Conservation (phyloP, 92 coral and sea anemone species). For the Porites lobata region DNA sequence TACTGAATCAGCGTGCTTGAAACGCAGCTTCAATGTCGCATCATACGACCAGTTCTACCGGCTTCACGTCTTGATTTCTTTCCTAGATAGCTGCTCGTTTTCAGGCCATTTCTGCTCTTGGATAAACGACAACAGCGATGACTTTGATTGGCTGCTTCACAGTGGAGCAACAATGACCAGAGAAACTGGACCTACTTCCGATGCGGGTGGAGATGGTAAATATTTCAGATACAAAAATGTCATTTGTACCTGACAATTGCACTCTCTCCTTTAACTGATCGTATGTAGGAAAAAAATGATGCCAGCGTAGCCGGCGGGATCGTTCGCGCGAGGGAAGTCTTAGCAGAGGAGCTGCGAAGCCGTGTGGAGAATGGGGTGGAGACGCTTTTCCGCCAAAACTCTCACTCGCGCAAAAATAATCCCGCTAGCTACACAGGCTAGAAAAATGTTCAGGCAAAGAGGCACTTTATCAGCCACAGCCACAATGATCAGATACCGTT, state of each 20-base stretch:
- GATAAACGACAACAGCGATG: conserved; percentile 76
- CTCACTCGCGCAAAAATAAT: too few relatives aligned
- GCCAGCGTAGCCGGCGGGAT: too few relatives aligned
- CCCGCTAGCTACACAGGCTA: too few relatives aligned
- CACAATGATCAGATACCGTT: too few relatives aligned
- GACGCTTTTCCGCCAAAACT: too few relatives aligned
- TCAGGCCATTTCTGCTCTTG: conserved; percentile 75
- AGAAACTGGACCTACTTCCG: conserved; percentile 75
- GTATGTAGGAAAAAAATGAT: too few relatives aligned
- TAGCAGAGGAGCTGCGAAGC: too few relatives aligned
- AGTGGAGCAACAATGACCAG: conserved; percentile 68
- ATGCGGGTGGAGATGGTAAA: conserved; percentile 83
- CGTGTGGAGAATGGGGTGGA: too few relatives aligned
- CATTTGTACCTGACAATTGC: background rate
- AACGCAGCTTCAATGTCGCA: background rate
- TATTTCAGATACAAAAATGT: background rate
- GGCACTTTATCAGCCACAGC: too few relatives aligned
- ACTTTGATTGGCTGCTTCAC: conserved; percentile 71
- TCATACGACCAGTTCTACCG: background rate
- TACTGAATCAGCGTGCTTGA: background rate
- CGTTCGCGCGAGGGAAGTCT: too few relatives aligned
- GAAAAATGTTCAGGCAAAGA: too few relatives aligned
- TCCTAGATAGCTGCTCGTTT: conserved; percentile 72
- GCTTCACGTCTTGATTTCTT: background rate
- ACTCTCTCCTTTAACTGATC: too few relatives aligned